A percentile compares a stretch with the other conserved stretches of the same genome.
phyloP scores from a whole-genome alignment of 2,113 vertebrate species.

The Hemibagrus wyckioides region DNA sequence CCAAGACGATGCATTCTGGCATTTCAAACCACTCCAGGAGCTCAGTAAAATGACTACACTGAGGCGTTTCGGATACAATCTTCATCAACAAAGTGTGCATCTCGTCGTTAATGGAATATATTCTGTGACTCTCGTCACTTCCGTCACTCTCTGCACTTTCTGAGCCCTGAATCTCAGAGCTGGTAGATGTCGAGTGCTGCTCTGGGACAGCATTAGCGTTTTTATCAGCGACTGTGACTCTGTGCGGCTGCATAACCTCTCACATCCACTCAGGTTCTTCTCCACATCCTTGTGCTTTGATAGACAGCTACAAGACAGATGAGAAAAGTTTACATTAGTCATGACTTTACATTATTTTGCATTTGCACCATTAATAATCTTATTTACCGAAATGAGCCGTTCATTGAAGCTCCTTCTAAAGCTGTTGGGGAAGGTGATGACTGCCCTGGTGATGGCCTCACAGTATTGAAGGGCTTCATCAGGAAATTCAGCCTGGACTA shows the following conservation, averaged over 20 bases:
- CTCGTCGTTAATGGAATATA: too few species aligned
- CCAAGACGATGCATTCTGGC: conserved; percentile 47
- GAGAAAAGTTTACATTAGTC: neutral
- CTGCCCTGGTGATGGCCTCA: too few species aligned
- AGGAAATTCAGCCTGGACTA: too few species aligned
- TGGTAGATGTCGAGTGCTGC: neutral
- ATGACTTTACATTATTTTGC: neutral
- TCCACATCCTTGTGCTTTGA: neutral
- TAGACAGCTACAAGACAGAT: neutral
- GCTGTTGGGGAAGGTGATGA: neutral
- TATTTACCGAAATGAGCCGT: neutral
- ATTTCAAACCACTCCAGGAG: conserved; percentile 63
- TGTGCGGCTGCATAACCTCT: too few species aligned
- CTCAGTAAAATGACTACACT: too few species aligned
- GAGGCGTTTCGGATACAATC: conserved; percentile 53
- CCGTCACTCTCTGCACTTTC: too few species aligned
- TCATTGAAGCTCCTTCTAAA: neutral
- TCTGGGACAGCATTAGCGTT: too few species aligned
- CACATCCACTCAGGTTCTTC: neutral
- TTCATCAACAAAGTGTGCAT: too few species aligned
- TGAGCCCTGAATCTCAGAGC: too few species aligned
- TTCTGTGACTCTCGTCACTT: too few species aligned
- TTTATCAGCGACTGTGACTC: neutral
- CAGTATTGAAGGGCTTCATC: too few species aligned
- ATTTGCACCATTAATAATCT: neutral